Evolutionary conservation across 2,113 vertebrate genomes (phyloP).

Genomic region (Rhadina sibilatrix): DNA sequence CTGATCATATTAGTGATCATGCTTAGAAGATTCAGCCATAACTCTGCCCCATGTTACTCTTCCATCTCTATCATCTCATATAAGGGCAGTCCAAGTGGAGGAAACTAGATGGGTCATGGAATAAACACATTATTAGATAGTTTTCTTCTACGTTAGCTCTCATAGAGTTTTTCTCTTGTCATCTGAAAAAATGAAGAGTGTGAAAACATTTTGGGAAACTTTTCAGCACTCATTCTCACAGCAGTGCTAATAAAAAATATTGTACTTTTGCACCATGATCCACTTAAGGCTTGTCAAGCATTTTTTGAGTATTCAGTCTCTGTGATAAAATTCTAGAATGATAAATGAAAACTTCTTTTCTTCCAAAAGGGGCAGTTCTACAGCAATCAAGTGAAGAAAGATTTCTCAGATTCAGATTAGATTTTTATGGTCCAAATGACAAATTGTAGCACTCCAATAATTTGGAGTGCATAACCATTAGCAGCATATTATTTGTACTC

Average conservation of each 20-base stretch:
- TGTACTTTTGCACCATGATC: neutral
- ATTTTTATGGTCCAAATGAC: neutral
- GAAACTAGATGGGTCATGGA: neutral
- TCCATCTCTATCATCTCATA: neutral
- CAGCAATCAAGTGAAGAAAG: neutral
- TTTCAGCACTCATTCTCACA: neutral
- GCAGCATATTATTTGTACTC: neutral
- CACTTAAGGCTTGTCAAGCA: neutral
- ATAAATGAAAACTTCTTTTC: neutral
- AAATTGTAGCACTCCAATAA: neutral
- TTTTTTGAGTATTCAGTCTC: neutral
- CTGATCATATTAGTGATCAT: neutral
- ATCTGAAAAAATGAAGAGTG: neutral
- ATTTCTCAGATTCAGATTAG: neutral
- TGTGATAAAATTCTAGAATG: neutral
- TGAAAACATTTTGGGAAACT: neutral
- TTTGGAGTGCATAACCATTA: neutral
- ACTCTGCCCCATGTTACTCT: neutral
- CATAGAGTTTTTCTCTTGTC: neutral
- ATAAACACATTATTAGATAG: neutral
- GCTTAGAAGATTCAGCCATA: neutral
- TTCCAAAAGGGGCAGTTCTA: neutral
- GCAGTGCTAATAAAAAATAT: neutral
- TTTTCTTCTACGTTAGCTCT: neutral
- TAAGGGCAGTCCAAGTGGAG: neutral